phyloP scores from a whole-genome alignment of 2,113 vertebrate genomes.

The Columba janthina region DNA sequence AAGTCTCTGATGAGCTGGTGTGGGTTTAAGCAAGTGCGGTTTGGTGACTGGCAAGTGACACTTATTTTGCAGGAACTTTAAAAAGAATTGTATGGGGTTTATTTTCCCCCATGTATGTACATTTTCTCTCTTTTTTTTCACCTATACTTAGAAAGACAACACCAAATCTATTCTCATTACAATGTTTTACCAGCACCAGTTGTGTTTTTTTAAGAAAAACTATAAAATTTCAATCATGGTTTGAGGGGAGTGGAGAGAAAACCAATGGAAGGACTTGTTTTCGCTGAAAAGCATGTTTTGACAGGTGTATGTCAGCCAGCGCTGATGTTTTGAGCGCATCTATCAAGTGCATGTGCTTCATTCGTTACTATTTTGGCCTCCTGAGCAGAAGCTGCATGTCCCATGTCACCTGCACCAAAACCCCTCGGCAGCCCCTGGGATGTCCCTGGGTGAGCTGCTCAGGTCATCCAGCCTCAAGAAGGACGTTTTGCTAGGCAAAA shows the following conservation, averaged over 20 bases:
- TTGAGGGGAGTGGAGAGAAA: not conserved
- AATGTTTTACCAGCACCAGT: not conserved
- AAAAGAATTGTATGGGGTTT: not conserved
- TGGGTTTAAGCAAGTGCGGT: not conserved
- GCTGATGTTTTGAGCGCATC: not conserved
- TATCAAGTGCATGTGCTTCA: fast-evolving
- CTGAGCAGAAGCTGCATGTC: fast-evolving
- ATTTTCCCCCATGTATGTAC: not conserved
- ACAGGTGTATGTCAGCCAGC: not conserved
- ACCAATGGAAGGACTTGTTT: not conserved
- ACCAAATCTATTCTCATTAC: not conserved
- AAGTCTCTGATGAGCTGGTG: not conserved
- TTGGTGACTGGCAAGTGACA: not conserved
- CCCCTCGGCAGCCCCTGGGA: fast-evolving
- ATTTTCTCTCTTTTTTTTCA: not conserved
- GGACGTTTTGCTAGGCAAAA: not conserved
- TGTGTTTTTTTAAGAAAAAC: not conserved
- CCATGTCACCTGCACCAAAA: not conserved
- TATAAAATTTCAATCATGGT: not conserved
- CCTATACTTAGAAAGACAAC: not conserved
- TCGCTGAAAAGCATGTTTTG: not conserved
- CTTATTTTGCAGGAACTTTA: not conserved
- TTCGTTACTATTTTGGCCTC: not conserved
- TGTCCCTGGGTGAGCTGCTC: not conserved
- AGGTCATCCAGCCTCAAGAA: not conserved